Conservation (phyloP, 53 echinoderm and acorn worm genomes). For the Echinarachnius parma region DNA sequence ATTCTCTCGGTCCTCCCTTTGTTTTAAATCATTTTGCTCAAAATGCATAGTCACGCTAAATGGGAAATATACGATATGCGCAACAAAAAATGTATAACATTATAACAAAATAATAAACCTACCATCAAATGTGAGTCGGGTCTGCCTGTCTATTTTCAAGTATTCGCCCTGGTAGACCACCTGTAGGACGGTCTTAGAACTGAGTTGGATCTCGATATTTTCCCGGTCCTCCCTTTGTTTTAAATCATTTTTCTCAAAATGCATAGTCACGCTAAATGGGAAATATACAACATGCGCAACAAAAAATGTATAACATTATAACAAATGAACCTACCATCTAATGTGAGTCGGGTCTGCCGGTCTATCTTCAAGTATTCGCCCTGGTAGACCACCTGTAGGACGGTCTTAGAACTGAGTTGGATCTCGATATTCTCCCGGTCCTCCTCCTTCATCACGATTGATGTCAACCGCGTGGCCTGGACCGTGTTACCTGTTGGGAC, state of each 20-base stretch:
- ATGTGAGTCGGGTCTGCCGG: slow-evolving; percentile 52
- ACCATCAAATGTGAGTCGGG: slow-evolving; percentile 63
- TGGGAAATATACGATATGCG: no score
- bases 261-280: no score
- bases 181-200: slow-evolving; percentile 67
- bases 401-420: slow-evolving; percentile 65
- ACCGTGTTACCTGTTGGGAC: slow-evolving; percentile 44
- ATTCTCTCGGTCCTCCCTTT: no score
- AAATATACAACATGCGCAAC: no score
- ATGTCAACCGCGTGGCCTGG: slow-evolving; percentile 65
- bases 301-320: background rate
- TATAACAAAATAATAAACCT: slow-evolving; percentile 6
- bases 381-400: slow-evolving; percentile 65
- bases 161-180: slow-evolving; percentile 65
- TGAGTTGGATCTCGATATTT: slow-evolving; percentile 51
- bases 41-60: no score
- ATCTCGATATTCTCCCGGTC: slow-evolving; percentile 70
- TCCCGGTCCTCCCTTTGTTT: slow-evolving; percentile 49
- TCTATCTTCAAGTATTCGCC: slow-evolving; percentile 60
- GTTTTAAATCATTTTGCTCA: no score
- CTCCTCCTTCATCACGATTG: slow-evolving; percentile 80
- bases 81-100: no score
- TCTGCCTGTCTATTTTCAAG: slow-evolving; percentile 67
- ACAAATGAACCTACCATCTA: slow-evolving; percentile 43
- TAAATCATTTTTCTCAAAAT: no score